Evolutionary conservation across 2,888 invertebrate genomes (phyloP).

Genomic region (Pecten maximus): DNA sequence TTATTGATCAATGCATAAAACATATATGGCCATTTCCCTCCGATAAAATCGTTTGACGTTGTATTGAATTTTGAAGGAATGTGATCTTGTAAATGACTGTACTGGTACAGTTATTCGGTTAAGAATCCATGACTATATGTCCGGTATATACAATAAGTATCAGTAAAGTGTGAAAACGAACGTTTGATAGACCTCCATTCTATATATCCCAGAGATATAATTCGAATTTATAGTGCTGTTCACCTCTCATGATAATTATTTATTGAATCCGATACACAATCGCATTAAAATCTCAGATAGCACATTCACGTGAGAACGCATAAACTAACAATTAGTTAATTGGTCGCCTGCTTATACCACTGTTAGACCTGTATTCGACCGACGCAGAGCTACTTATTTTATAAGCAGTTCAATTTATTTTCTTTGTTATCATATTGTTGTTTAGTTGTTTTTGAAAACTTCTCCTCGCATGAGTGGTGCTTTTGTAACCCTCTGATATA

Average conservation of each 20-base stretch:
- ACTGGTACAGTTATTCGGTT: neutral
- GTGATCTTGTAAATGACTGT: neutral
- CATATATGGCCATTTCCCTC: no score
- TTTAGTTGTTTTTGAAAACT: slow-evolving; percentile 21
- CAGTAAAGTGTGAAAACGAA: neutral
- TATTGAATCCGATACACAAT: neutral
- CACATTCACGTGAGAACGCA: neutral
- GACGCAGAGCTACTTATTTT: neutral
- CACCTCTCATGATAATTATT: neutral
- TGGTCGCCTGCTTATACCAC: neutral
- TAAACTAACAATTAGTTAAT: slow-evolving; percentile 20
- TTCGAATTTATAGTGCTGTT: neutral
- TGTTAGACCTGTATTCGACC: neutral
- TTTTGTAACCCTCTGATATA: neutral
- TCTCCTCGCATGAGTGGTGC: neutral
- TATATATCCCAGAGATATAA: neutral
- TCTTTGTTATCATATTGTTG: neutral
- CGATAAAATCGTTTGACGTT: no score
- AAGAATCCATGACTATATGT: neutral
- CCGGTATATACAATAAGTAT: neutral
- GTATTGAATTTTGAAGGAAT: no score
- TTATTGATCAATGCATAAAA: no score
- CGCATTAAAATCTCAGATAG: neutral
- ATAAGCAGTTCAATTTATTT: slow-evolving; percentile 26
- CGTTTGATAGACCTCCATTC: neutral